phyloP scores from a whole-genome alignment of 2,797 vertebrate genomes.

The Chaunax sp. region DNA sequence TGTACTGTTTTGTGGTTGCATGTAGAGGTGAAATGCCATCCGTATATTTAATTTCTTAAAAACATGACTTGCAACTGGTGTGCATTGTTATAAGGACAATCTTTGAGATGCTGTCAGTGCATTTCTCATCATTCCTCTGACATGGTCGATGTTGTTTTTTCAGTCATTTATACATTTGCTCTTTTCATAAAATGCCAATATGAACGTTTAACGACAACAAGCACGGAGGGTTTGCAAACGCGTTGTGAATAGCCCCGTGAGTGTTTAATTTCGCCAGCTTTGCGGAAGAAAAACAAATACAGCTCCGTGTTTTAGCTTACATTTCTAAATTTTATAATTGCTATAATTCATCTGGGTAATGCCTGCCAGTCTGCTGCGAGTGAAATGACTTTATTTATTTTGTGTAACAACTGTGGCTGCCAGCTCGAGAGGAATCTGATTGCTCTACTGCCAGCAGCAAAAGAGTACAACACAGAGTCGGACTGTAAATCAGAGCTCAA shows the following conservation, averaged over 20 bases:
- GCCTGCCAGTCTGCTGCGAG: constrained; percentile 61
- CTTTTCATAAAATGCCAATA: constrained; percentile 33
- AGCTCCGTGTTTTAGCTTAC: constrained; percentile 49
- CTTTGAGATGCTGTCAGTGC: constrained; percentile 46
- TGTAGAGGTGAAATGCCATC: constrained; percentile 50
- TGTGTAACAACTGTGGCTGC: constrained; percentile 56
- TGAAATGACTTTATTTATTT: constrained; percentile 73
- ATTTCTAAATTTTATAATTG: constrained; percentile 62
- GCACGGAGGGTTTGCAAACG: constrained; percentile 25
- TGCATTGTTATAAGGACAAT: constrained; percentile 70
- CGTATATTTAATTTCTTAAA: constrained; percentile 73
- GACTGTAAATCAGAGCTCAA: constrained; percentile 73
- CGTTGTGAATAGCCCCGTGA: constrained; percentile 1
- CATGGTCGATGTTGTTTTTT: constrained; percentile 37
- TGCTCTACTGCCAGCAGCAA: constrained; percentile 68
- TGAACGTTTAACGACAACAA: constrained; percentile 36
- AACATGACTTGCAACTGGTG: constrained; percentile 64
- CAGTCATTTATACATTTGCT: constrained; percentile 54
- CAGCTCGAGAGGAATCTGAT: constrained; percentile 64
- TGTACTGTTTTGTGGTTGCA: constrained; percentile 41
- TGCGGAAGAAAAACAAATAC: constrained; percentile 45
- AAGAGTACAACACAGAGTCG: constrained; percentile 65
- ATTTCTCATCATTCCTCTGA: constrained; percentile 54
- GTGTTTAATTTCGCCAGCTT: constrained; percentile 32
- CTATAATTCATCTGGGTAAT: constrained; percentile 67